phyloP scores from a whole-genome alignment of 2,797 vertebrate species.

The Alectoris magna region DNA sequence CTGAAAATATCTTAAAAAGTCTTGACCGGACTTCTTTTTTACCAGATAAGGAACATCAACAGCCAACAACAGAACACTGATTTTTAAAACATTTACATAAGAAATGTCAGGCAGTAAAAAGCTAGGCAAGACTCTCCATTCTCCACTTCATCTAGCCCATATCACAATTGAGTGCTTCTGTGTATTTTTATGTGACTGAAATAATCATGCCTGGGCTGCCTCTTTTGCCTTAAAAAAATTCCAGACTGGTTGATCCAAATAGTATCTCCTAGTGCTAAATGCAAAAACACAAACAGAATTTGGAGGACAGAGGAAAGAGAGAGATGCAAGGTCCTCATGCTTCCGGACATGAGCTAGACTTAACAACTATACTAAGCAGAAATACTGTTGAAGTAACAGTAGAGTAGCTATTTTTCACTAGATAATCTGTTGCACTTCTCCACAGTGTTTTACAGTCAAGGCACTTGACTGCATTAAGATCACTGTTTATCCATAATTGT shows the following conservation, averaged over 20 bases:
- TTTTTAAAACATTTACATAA: not conserved
- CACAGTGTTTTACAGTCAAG: not conserved
- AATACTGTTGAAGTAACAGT: not conserved
- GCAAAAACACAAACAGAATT: not conserved
- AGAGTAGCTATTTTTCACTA: not conserved
- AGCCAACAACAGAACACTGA: not conserved
- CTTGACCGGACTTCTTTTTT: not conserved
- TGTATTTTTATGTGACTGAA: not conserved
- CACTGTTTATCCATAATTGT: not conserved
- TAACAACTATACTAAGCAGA: not conserved
- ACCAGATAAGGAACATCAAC: accelerated
- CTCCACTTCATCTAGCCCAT: not conserved
- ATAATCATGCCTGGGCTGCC: not conserved
- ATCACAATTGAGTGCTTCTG: not conserved
- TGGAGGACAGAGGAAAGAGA: not conserved
- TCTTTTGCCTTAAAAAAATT: not conserved
- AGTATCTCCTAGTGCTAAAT: not conserved
- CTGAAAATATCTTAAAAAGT: not conserved
- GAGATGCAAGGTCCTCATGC: not conserved
- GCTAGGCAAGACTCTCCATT: not conserved
- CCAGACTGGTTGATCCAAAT: not conserved
- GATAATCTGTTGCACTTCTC: not conserved
- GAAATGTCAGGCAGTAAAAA: not conserved
- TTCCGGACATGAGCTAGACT: not conserved
- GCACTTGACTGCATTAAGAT: not conserved